Base-by-base conservation (phyloP, 2,797 vertebrate genomes). In the Margarornis squamiger region DNA sequence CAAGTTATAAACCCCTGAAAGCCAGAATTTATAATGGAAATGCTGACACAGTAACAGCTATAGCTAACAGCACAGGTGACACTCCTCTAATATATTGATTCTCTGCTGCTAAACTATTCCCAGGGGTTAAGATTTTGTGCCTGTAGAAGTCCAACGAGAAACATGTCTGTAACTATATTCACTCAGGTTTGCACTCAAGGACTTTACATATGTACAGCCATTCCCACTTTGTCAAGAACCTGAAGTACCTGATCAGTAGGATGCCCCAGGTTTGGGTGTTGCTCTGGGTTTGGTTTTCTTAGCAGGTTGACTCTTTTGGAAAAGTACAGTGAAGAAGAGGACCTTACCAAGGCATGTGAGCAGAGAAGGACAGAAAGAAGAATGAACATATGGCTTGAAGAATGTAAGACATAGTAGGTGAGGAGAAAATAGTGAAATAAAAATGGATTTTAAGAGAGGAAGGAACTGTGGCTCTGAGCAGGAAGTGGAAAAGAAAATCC, bases 1-100 rank as follows among this genome's bases (percentile, higher is more conserved):
- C 92, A 95, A 59, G 23, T 94, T 92, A 96, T 92, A 95, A 96
- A 97, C 48, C 88, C 93, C 95, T 55, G 38, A 97, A 96, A 96
- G 95, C 68, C 89, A 89, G 93, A 91, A 91, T 92, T 54, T 80
- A 58, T 76, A 95, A 90, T 92, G 97, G 96, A 97, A 97, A 96
- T 70, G 58, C 94, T 96, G 96, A 97, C 93, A 93, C 65, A 48
- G 81, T 79, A 86, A 85, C 45, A 95, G 63, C 90, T 96, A 90
- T 72, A 95, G 78, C 94, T 72, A 95, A 91, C 59, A 84, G 68
- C 88, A 77, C 84, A 93, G 85, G 94, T 96, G 91, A 95, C 45
- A 71, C 63, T 81, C 34, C 52, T 88, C 73, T 84, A 95, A 88
- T 43, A 52, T 39, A 82, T 73, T 73, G 92, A 85, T 90, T 92